Evolutionary conservation across 1,140 invertebrate species (phyloP), one percentile per base, ranked within the genome.

Genomic region (Leucophenga varia): DNA sequence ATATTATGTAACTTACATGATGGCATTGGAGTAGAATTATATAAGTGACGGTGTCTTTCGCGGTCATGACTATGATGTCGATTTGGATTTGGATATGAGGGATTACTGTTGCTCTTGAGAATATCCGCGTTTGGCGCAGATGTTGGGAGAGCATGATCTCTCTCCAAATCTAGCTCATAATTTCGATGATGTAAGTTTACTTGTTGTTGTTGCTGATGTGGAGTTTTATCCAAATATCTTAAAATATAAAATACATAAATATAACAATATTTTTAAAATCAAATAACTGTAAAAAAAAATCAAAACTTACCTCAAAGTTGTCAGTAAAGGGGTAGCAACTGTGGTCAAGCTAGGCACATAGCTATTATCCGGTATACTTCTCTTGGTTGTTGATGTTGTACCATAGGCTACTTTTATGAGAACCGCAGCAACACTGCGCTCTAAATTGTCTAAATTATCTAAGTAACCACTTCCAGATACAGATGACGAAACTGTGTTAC

Each of bases 61-160:
- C 69, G 54, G 19, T 58, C 55, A 43, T 57, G 57, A 42, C 63
- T 64, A 40, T 75, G 70, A 55, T 75, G 72, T 10, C 64, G 69
- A 63, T 80, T 79, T 19, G 84, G 83, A 74, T 86, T 86, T 47
- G 84, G 82, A 61, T 86, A 85, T 12, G 84, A 80, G 28, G 82
- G 82, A 63, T 86, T 85, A 70, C 82, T 84, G 70, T 85, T 85
- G 52, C 84, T 85, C 65, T 85, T 85, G 49, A 86, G 77, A 43
- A 86, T 86, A 67, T 86, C 84, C 2, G 84, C 84, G 55, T 84
- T 85, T 30, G 84, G 84, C 31, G 84, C 83, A n/a, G 82, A 84
- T 43, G 84, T 86, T 7, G 84, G 84, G 48, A 86, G 64, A 3
- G 80, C 83, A 67, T 86, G 84, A 69, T 86, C 84, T 54, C 81